phyloP scores from a whole-genome alignment of 2,888 invertebrate genomes.

The Zygaena filipendulae region DNA sequence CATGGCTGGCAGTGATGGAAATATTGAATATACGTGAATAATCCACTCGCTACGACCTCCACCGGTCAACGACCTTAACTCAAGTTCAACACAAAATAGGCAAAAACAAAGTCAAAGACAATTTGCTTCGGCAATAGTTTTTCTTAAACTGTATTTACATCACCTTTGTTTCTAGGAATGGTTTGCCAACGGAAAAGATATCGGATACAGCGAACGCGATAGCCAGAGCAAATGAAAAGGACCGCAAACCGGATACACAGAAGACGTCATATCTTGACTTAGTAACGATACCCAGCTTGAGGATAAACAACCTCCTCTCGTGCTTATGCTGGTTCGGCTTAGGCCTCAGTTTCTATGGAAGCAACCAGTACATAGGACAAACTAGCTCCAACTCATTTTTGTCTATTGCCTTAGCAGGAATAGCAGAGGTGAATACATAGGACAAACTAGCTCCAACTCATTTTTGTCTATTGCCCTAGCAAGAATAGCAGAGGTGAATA shows the following conservation, averaged over 20 bases:
- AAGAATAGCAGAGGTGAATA: conserved; percentile 64
- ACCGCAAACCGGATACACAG: conserved; percentile 16
- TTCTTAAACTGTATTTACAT: too few relatives aligned
- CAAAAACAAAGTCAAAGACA: too few relatives aligned
- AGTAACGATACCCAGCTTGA: conserved; percentile 67
- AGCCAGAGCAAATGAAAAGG: conserved; percentile 44
- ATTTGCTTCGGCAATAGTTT: too few relatives aligned
- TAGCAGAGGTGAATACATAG: conserved; percentile 70
- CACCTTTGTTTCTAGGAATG: conserved; percentile 49
- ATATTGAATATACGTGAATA: too few relatives aligned
- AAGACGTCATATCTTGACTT: conserved; percentile 69
- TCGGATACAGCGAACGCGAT: conserved; percentile 23
- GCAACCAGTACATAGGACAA: conserved; percentile 80
- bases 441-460: conserved; percentile 78
- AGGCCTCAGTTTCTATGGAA: conserved; percentile 83
- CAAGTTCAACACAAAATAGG: too few relatives aligned
- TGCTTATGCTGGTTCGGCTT: conserved; percentile 79
- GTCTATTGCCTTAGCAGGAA: conserved; percentile 73
- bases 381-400: conserved; percentile 80
- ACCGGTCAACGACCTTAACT: too few relatives aligned
- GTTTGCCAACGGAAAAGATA: conserved; percentile 41
- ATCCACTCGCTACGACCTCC: too few relatives aligned
- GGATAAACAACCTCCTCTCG: conserved; percentile 72
- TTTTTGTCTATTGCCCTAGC: conserved; percentile 78
- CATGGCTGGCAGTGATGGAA: too few relatives aligned